Evolutionary conservation across 2,888 invertebrate genomes (phyloP).

Genomic region (Tromatobia lineatoria): DNA sequence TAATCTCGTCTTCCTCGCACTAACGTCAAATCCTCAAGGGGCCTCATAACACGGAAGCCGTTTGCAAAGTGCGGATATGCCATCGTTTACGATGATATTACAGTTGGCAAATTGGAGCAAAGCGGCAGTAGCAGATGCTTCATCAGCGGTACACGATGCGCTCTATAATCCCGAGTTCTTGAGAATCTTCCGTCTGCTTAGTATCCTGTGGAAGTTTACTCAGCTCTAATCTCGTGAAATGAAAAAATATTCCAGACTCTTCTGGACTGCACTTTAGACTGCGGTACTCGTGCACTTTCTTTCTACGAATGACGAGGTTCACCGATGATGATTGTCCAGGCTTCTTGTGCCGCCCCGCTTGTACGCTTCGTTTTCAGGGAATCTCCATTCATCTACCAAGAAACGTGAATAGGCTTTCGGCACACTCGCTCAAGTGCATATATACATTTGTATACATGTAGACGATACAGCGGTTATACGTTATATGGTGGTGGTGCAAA

Average conservation of each 20-base stretch:
- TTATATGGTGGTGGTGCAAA: conserved; percentile 51
- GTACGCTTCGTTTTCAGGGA: conserved; percentile 50
- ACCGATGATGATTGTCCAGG: conserved; percentile 46
- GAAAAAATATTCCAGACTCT: conserved; percentile 21
- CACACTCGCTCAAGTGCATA: background rate
- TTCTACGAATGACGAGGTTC: conserved; percentile 48
- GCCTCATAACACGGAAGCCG: conserved; percentile 38
- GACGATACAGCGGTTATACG: conserved; percentile 27
- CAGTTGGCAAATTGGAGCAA: conserved; percentile 37
- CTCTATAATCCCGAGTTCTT: conserved; percentile 15
- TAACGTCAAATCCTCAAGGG: background rate
- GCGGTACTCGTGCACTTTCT: conserved; percentile 21
- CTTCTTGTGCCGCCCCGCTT: background rate
- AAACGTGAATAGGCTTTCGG: conserved; percentile 54
- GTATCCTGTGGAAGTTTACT: conserved; percentile 21
- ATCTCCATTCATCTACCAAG: conserved; percentile 44
- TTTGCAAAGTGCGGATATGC: conserved; percentile 39
- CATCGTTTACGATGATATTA: conserved; percentile 37
- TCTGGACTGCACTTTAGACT: conserved; percentile 18
- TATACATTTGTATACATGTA: conserved; percentile 6
- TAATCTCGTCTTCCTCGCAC: background rate
- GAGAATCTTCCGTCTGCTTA: conserved; percentile 3
- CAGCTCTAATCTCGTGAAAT: conserved; percentile 17
- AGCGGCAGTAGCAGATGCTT: background rate
- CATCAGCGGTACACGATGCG: background rate